phyloP scores from a whole-genome alignment of 2,113 vertebrate species.

The Elanoides forficatus region DNA sequence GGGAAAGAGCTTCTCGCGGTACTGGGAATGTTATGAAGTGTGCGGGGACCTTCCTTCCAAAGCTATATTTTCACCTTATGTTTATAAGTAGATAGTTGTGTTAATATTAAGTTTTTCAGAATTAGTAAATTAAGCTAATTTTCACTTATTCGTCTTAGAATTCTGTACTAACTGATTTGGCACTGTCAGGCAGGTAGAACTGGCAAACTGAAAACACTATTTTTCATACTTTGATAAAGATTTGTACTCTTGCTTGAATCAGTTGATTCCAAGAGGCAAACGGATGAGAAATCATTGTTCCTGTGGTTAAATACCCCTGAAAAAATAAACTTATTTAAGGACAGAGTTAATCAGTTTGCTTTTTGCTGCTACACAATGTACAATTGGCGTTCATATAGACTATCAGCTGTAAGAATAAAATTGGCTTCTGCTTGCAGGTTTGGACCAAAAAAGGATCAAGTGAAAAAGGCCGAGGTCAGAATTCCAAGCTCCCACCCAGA shows the following conservation, averaged over 20 bases:
- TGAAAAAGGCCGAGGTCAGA: slow-evolving; percentile 89
- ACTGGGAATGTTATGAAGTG: not conserved
- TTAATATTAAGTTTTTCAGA: not conserved
- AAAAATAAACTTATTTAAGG: not conserved
- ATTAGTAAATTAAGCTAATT: not conserved
- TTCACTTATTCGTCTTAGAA: not conserved
- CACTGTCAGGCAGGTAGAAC: not conserved
- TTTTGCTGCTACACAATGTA: not conserved
- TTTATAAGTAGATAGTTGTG: not conserved
- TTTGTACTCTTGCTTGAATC: not conserved
- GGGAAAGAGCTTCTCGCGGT: not conserved
- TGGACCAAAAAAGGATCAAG: slow-evolving; percentile 92
- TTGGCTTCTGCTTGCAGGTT: slow-evolving; percentile 74
- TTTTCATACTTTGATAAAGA: not conserved
- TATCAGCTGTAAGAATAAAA: not conserved
- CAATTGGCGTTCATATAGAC: not conserved
- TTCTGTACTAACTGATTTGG: not conserved
- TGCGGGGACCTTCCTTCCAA: not conserved
- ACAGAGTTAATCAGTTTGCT: not conserved
- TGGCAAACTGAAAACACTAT: not conserved
- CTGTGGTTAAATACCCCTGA: not conserved
- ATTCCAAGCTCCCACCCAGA: slow-evolving; percentile 91
- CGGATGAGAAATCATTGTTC: not conserved
- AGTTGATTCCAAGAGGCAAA: not conserved
- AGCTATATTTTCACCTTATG: not conserved